phyloP scores from a whole-genome alignment of 2,888 invertebrate genomes.

The Cataglyphis altisquamis region DNA sequence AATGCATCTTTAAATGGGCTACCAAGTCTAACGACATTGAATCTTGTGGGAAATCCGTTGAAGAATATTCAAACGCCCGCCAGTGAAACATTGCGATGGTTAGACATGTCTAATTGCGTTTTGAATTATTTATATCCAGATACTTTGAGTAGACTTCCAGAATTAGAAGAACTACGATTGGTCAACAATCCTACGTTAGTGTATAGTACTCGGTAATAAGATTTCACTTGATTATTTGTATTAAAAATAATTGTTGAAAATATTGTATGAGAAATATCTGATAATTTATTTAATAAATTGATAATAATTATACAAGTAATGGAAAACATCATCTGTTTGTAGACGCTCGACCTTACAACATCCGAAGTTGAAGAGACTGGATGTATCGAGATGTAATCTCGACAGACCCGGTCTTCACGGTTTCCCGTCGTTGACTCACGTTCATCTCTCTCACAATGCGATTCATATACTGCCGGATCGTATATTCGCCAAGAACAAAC shows the following conservation, averaged over 20 bases:
- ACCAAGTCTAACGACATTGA: conserved; percentile 89
- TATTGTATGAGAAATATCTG: neutral
- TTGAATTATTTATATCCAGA: conserved; percentile 80
- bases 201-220: conserved; percentile 80
- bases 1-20: conserved; percentile 89
- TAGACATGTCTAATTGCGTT: conserved; percentile 83
- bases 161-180: conserved; percentile 80
- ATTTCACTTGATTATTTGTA: neutral
- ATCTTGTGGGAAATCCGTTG: conserved; percentile 89
- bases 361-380: conserved; percentile 78
- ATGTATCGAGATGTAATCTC: conserved; percentile 81
- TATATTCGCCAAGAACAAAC: conserved; percentile 89
- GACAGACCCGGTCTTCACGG: conserved; percentile 87
- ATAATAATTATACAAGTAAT: neutral
- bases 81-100: conserved; percentile 78
- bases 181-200: conserved; percentile 81
- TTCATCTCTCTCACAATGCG: conserved; percentile 89
- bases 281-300: conserved; percentile 2
- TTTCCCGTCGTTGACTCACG: conserved; percentile 88
- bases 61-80: conserved; percentile 77
- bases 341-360: conserved; percentile 80
- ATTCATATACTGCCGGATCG: conserved; percentile 88
- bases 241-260: neutral
- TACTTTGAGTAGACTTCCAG: conserved; percentile 79
- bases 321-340: conserved; percentile 42